Evolutionary conservation across 2,797 vertebrate species (phyloP).

Genomic region (Echiichthys vipera): DNA sequence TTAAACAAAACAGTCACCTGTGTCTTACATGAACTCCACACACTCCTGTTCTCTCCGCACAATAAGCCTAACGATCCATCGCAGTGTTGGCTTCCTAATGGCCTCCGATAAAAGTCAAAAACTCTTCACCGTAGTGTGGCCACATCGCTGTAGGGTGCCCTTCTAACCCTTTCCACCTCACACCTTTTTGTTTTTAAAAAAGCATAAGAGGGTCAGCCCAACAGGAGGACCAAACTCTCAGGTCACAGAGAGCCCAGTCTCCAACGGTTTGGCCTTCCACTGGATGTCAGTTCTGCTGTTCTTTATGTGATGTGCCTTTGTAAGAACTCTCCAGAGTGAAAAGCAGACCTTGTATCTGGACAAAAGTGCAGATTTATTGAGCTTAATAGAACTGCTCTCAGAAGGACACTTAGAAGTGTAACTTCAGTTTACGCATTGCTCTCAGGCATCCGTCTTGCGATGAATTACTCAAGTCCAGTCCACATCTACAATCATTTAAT

Average conservation of each 20-base stretch:
- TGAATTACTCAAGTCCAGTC: slow-evolving; percentile 28
- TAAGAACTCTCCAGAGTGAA: neutral
- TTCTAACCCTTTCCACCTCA: neutral
- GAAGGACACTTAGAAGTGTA: slow-evolving; percentile 33
- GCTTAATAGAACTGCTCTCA: slow-evolving; percentile 41
- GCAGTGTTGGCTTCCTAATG: neutral
- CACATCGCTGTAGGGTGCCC: neutral
- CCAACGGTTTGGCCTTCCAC: slow-evolving; percentile 14
- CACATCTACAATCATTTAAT: slow-evolving; percentile 11
- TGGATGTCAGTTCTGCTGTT: slow-evolving; percentile 7
- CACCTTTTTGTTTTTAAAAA: slow-evolving; percentile 27
- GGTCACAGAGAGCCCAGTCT: slow-evolving; percentile 19
- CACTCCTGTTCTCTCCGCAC: neutral
- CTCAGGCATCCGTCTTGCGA: slow-evolving; percentile 34
- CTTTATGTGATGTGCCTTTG: neutral
- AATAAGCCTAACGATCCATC: slow-evolving; percentile 1
- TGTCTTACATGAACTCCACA: neutral
- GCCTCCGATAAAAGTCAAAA: neutral
- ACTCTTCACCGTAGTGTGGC: neutral
- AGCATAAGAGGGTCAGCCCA: neutral
- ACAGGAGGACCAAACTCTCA: neutral
- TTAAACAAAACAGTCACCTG: neutral
- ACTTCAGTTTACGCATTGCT: slow-evolving; percentile 37
- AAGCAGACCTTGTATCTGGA: slow-evolving; percentile 12
- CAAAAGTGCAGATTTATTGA: slow-evolving; percentile 27